Evolutionary conservation across 2,797 vertebrate genomes (phyloP), one percentile per base, ranked within the genome.

Genomic region (Natrix natrix): DNA sequence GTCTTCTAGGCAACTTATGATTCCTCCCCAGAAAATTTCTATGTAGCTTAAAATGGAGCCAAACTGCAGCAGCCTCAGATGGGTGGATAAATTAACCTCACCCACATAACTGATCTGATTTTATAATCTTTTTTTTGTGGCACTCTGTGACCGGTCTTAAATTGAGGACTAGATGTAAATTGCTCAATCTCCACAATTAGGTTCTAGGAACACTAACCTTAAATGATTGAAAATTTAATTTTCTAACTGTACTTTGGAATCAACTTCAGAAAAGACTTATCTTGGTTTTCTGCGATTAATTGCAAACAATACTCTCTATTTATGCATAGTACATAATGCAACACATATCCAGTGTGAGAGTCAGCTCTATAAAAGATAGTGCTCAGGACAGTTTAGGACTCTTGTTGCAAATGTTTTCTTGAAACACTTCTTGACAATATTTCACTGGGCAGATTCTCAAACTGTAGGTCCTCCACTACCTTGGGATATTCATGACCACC

Each of bases 221-320:
- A 55, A 92, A 93, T 5, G 17, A 91, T 52, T 94, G 93, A 88
- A 96, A 48, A 87, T 94, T 94, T 86, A 93, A 94, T 96, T 95
- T 94, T 88, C 54, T 28, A n/a, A 88, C 92, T 95, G 87, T 94
- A 60, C 24, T 92, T 89, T 95, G 90, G 95, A 90, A 89, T 57
- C 93, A 89, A 91, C 63, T 88, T 54, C 43, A 63, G 92, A 86
- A 95, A 91, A 43, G 48, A 55, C 94, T 95, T 95, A 96, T 92
- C 95, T 95, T 56, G 93, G 43, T 32, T 89, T 95, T 94, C 88
- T 89, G 93, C 88, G 88, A 88, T 96, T 97, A 97, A 96, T 96
- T 96, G 93, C 94, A 95, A 96, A 96, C 96, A 95, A 95, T 96
- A 96, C 24, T n/a, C 92, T 88, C 94, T 93, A 94, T 94, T 97